These are phyloP conservation scores for Hyposmocoma kahamanoa DNA, from an alignment of 1,140 invertebrate genomes.

Conservation along the genomic window DNA sequence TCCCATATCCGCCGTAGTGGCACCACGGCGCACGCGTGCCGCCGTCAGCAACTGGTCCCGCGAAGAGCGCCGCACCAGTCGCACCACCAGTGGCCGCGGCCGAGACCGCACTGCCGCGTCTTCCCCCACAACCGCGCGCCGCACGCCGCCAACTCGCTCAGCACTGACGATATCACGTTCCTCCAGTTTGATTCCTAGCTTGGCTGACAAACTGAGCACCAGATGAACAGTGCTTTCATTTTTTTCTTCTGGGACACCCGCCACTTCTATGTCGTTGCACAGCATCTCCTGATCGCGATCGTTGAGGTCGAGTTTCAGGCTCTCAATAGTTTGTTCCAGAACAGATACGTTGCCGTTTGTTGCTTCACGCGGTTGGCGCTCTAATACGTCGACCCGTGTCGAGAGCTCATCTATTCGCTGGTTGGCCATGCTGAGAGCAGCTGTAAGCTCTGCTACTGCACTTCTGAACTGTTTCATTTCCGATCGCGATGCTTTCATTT, in stretches of 20 bases:
- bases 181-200: no score
- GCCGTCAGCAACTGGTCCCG: conserved; percentile 5
- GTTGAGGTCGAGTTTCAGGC: no score
- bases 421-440: not conserved
- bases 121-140: no score
- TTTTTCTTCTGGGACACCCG: no score
- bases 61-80: conserved; percentile 1
- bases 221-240: no score
- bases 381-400: not conserved
- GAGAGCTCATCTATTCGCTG: not conserved
- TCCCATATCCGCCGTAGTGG: conserved; percentile 6
- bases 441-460: not conserved
- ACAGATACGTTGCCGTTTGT: no score
- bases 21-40: conserved; percentile 1
- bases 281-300: no score
- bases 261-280: no score
- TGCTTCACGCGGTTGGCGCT: conserved; percentile 1
- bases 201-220: no score
- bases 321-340: not conserved
- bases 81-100: conserved; percentile 7
- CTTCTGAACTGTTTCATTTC: not conserved
- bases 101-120: no score
- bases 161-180: no score
- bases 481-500: not conserved
- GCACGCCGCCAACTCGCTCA: no score